Conservation (phyloP, 2,888 invertebrate genomes). For the Argyra leucocephala region DNA sequence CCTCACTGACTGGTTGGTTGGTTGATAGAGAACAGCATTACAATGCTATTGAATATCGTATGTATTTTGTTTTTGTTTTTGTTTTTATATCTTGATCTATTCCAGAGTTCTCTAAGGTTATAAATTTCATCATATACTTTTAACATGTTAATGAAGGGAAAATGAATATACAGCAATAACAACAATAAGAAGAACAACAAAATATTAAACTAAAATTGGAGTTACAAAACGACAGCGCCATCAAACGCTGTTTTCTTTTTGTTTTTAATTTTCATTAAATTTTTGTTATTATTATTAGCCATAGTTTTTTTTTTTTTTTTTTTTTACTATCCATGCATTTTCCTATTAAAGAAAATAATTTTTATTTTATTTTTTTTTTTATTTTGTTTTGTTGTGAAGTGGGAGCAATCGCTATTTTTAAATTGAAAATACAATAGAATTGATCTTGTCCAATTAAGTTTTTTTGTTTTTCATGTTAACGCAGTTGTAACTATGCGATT, state of each 20-base stretch:
- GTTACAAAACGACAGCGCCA: constrained; percentile 6
- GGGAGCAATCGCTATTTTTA: too few species aligned
- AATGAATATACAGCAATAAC: not conserved
- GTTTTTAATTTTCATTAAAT: not conserved
- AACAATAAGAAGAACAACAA: not conserved
- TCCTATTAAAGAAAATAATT: too few species aligned
- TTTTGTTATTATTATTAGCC: too few species aligned
- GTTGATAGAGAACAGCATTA: not conserved
- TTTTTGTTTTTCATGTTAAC: too few species aligned
- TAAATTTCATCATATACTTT: not conserved
- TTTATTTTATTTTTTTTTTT: too few species aligned
- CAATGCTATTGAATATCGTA: not conserved
- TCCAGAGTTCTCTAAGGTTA: not conserved
- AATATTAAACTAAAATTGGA: not conserved
- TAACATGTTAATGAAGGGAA: not conserved
- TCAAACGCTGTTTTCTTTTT: not conserved
- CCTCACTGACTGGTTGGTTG: not conserved
- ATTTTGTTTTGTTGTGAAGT: too few species aligned
- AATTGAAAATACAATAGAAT: too few species aligned
- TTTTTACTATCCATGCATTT: not conserved
- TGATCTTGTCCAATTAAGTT: too few species aligned
- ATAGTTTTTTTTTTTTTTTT: not conserved
- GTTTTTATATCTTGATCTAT: not conserved
- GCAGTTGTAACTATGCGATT: too few species aligned
- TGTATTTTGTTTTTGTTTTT: not conserved